phyloP scores from a whole-genome alignment of 1,140 invertebrate species.

The Pogonomyrmex californicus region DNA sequence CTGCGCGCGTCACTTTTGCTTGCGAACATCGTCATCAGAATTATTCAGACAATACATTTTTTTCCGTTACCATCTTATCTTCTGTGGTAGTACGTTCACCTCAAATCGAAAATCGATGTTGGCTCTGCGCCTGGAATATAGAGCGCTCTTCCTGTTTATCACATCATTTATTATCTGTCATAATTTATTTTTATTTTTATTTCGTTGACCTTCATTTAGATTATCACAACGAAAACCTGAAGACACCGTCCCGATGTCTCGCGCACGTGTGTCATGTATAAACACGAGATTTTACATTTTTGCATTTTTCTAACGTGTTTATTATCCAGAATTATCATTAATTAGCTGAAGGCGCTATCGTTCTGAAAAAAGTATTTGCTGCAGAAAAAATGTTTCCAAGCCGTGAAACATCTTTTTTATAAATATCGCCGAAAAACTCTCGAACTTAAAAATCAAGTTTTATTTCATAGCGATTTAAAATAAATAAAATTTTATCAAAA shows the following conservation, averaged over 20 bases:
- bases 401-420: not conserved
- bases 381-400: not conserved
- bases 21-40: not conserved
- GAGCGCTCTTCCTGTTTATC: conserved; percentile 61
- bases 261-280: not conserved
- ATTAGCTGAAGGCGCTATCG: not conserved
- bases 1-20: conserved; percentile 5
- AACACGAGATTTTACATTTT: conserved; percentile 2
- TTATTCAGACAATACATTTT: not conserved
- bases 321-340: conserved; percentile 1
- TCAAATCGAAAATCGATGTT: conserved; percentile 30
- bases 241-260: not conserved
- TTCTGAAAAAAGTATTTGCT: not conserved
- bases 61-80: not conserved
- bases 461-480: not conserved
- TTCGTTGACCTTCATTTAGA: conserved; percentile 51
- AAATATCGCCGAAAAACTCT: not conserved
- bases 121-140: conserved; percentile 49
- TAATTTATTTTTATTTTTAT: conserved; percentile 50
- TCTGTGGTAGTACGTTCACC: not conserved
- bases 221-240: conserved; percentile 55
- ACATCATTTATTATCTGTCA: conserved; percentile 53
- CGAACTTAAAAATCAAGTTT: not conserved
- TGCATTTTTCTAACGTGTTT: not conserved
- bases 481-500: too few relatives aligned